phyloP scores from a whole-genome alignment of 2,113 vertebrate species.

The Tetrao urogallus region DNA sequence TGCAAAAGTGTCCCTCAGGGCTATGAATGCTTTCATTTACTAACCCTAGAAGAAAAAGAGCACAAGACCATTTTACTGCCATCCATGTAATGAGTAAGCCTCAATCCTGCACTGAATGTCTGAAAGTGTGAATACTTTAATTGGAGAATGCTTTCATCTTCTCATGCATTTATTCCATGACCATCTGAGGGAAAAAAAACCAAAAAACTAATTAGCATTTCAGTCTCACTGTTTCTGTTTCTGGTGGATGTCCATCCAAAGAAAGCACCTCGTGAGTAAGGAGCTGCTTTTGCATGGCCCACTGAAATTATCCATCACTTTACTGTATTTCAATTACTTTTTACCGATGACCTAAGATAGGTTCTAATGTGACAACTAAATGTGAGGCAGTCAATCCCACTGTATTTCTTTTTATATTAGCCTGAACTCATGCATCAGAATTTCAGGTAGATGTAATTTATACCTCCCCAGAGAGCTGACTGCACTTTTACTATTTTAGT shows the following conservation, averaged over 20 bases:
- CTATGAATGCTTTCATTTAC: neutral
- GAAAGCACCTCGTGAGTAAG: neutral
- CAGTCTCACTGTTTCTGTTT: neutral
- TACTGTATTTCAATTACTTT: neutral
- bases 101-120: neutral
- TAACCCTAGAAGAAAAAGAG: neutral
- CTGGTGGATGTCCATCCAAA: neutral
- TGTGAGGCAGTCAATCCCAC: neutral
- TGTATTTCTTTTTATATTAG: neutral
- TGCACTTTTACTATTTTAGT: neutral
- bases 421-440: neutral
- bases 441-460: neutral
- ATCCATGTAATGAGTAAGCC: neutral
- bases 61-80: neutral
- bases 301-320: neutral
- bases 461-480: neutral
- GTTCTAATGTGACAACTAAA: neutral
- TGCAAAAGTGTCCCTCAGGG: neutral
- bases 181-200: neutral
- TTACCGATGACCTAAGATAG: neutral
- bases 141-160: neutral
- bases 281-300: neutral
- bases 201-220: neutral
- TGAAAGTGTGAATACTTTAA: neutral
- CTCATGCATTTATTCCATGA: neutral